Evolutionary conservation across 2,888 invertebrate species (phyloP), one percentile per base, ranked within the genome.

Genomic region (Himalopsyche japonica): DNA sequence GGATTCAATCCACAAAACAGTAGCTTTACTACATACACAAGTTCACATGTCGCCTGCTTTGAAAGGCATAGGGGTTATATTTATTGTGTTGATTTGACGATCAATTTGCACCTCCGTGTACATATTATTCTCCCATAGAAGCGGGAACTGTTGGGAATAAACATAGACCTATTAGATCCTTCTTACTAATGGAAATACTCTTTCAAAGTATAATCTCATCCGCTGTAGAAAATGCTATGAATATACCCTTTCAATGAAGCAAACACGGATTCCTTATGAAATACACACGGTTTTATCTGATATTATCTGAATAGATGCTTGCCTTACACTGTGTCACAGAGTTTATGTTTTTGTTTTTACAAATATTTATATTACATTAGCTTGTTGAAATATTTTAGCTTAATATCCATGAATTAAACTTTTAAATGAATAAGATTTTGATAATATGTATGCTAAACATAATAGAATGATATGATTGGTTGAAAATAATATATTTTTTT

Each of bases 131-230:
- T 76, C 80, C 24, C 70, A 70, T 70, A 70, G 70, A 70, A 64
- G 70, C 82, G 77, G 78, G 78, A 64, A 81, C 82, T 82, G 81
- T 85, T 70, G 47, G 78, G 82, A 76, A 86, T 83, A 87, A 87
- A 87, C 86, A 87, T 80, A 70, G 76, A 47, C 83, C 86, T 87
- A 87, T 87, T 87, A 87, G 86, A 86, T 79, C 81, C 79, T 64
- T 30, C 79, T 47, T 82, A 27, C 86, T 87, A 87, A 87, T 87
- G 85, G 86, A 83, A 84, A 82, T 12, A 76, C 77, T 64, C 79
- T 82, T 84, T 47, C 79, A 81, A 70, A 79, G 81, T 70, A 70
- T 70, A 70, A 70, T 70, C 70, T 70, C 70, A 70, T 70, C 70
- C 70, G 70, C 70, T 27, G 70, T 57, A 57, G 24, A 24, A n/a